A percentile compares a stretch with the other conserved stretches of the same genome.
phyloP scores from a whole-genome alignment of 2,113 vertebrate species.

The Microtus montanus region DNA sequence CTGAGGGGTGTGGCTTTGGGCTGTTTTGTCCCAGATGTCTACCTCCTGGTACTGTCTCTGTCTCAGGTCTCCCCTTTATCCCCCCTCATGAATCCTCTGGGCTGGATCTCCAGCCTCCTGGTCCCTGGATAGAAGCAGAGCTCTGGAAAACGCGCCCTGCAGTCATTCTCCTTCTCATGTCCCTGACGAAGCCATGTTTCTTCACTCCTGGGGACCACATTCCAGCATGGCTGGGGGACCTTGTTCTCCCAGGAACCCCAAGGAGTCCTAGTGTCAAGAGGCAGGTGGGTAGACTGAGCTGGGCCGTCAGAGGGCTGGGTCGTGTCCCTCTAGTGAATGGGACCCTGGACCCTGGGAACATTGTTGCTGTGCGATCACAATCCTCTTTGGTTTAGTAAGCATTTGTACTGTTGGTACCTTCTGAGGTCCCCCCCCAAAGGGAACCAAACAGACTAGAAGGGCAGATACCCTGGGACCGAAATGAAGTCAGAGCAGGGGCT shows the following conservation, averaged over 20 bases:
- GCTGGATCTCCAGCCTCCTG: rapidly evolving
- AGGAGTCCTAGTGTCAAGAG: background rate
- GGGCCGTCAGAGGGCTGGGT: background rate
- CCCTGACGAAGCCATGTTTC: background rate
- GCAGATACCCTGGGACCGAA: background rate
- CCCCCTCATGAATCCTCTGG: rapidly evolving
- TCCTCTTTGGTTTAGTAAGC: background rate
- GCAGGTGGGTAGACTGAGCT: background rate
- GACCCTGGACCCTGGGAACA: background rate
- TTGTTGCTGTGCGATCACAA: rapidly evolving
- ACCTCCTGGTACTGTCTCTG: background rate
- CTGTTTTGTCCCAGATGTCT: background rate
- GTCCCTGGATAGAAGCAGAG: background rate
- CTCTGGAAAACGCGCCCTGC: background rate
- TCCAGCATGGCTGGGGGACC: background rate
- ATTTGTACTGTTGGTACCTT: background rate
- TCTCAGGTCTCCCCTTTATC: background rate
- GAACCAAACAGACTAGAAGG: background rate
- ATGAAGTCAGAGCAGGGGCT: rapidly evolving
- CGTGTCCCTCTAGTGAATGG: rapidly evolving
- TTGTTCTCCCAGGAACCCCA: background rate
- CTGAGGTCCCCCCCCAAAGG: background rate
- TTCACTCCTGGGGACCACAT: background rate
- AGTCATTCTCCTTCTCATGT: no score
- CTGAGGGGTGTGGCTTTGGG: no score